These are phyloP conservation scores for Ectropis crepuscularia DNA, from an alignment of 2,888 invertebrate species.

Conservation along the genomic window DNA sequence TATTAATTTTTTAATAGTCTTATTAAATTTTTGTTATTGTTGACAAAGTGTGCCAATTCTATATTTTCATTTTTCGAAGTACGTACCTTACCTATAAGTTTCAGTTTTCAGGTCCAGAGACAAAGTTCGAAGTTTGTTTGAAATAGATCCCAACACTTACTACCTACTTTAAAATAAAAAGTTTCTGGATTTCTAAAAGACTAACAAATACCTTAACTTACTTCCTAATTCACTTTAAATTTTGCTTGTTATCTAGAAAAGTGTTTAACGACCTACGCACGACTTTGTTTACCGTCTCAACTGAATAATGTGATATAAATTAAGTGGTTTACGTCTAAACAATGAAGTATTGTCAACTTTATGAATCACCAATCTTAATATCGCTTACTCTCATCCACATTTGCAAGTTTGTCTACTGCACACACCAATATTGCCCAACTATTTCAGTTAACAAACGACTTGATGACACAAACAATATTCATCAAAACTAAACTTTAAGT, in stretches of 20 bases:
- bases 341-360: conserved; percentile 63
- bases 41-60: too few species aligned
- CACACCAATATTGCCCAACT: conserved; percentile 58
- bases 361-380: conserved; percentile 69
- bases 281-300: conserved; percentile 36
- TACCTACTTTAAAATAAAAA: too few species aligned
- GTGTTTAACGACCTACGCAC: conserved; percentile 25
- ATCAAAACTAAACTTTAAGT: conserved; percentile 39
- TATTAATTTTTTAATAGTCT: too few species aligned
- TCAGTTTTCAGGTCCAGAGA: too few species aligned
- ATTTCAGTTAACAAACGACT: conserved; percentile 37
- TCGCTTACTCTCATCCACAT: conserved; percentile 64
- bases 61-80: too few species aligned
- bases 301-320: conserved; percentile 43
- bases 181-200: too few species aligned
- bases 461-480: background rate
- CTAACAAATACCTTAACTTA: too few species aligned
- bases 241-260: conserved; percentile 1
- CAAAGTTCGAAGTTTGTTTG: too few species aligned
- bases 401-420: conserved; percentile 68
- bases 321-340: conserved; percentile 55
- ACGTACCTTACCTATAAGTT: too few species aligned
- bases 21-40: too few species aligned
- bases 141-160: too few species aligned
- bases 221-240: background rate